Base-by-base conservation (phyloP, 2,888 invertebrate species). In the Aricia artaxerxes region DNA sequence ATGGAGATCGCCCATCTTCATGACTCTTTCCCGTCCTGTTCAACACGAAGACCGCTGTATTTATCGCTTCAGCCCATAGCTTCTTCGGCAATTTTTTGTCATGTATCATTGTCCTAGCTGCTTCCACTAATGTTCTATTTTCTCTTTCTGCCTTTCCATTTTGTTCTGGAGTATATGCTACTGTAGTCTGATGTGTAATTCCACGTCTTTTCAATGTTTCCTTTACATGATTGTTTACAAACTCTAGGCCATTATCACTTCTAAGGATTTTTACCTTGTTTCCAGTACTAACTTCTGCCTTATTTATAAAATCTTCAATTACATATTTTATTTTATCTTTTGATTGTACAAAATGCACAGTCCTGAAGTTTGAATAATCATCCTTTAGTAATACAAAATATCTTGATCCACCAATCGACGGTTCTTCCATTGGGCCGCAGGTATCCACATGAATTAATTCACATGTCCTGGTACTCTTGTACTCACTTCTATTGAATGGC, bases 321-420 rank as follows among this genome's bases (percentile, higher is more conserved):
- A 76, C 79, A 9, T n/a, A 44, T 11, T 78, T 78, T 3, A 79
- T 79, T 40, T 83, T 80, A 44, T 78, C 16, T 24, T 83, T 82
- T 0, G 1, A 31, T 79, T 83, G 81, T 0, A 80, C 31, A 80
- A 81, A 82, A 11, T 80, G 82, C 0, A 82, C 79, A 2, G 0
- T 35, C 35, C 81, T 73, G 13, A 78, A 73, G 1, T 82, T 83
- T 0, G 83, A 82, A n/a, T 78, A 84, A 64, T 84, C 84, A 77
- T 85, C 85, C 44, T 83, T 84, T 0, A 85, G 57, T 6, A 84
- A 6, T 0, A 85, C 9, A 78, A 84, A 85, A 57, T 84, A 85
- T 76, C 79, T 82, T 2, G 84, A 82, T 1, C 84, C 84, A 13
- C 84, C 84, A 0, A 83, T 40, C 9, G 82, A 84, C 49, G 24